Base-by-base conservation (phyloP, 2,888 invertebrate species). In the Drosophila neutralis region DNA sequence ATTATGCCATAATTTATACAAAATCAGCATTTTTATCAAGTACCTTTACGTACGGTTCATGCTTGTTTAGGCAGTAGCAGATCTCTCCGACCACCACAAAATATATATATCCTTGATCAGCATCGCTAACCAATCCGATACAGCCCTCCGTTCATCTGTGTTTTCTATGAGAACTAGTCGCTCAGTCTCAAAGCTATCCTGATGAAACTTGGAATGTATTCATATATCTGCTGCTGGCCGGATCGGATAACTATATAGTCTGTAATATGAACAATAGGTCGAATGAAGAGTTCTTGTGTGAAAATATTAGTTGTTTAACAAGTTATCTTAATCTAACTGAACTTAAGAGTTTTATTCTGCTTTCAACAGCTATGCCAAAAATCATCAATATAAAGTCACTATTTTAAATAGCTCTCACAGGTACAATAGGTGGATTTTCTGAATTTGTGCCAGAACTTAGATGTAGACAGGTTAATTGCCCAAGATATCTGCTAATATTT, bases 41-140 rank as follows among this genome's bases (percentile, higher is more conserved):
- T 33, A 33, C 0, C 33, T 21, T n/a, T n/a, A n/a, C n/a, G n/a
- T n/a, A n/a, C 1, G 4, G 2, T 45, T 24, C 7, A 45, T 21
- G 15, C 13, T 8, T 2, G 45, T 1, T 1, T 1, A 45, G 7
- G 24, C 1, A 0, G 6, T 0, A 11, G 21, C 5, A 21, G 11
- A 21, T 21, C 11, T 42, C n/a, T 40, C 10, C 1, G 13, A 21
- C 13, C 21, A 4, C 7, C 21, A 27, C 3, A 21, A 42, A 0
- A 6, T 42, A 42, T 18, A 38, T 45, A 13, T 45, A 45, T 13
- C 8, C 45, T 8, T 1, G 45, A 24, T 24, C 45, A 15, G 1
- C 4, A 2, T 15, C 2, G 8, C 8, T 24, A 2, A 24, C 2
- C 13, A 4, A 45, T 45, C 1, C 2, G 13, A 21, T 15, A 15